These are phyloP conservation scores for Ophiodon elongatus DNA, from an alignment of 2,113 vertebrate species.

Conservation along the genomic window DNA sequence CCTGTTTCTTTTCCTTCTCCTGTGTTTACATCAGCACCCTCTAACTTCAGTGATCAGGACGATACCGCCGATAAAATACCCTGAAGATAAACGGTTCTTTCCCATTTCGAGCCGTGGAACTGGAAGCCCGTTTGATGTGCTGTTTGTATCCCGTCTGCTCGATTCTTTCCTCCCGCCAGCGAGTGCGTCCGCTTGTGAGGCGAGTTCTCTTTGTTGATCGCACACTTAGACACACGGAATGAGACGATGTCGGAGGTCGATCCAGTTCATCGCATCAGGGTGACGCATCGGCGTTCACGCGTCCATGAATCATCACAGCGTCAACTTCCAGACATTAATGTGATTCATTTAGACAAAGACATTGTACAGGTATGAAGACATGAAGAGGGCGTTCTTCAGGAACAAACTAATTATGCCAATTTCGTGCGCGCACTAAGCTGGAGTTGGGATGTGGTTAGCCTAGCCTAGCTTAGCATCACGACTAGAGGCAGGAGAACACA, in stretches of 20 bases:
- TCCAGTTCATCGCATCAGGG: too few relatives aligned
- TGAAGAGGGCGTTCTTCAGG: neutral
- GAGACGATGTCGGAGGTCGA: neutral
- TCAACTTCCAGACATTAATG: constrained; percentile 1
- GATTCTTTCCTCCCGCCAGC: neutral
- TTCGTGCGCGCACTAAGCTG: neutral
- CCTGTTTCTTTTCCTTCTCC: constrained; percentile 36
- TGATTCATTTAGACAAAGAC: constrained; percentile 14
- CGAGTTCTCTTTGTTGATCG: constrained; percentile 39
- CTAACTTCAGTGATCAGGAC: neutral
- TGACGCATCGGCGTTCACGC: constrained; percentile 2
- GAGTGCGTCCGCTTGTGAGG: constrained; percentile 17
- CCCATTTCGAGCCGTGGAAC: constrained; percentile 10
- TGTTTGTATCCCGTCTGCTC: constrained; percentile 4
- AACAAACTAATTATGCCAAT: neutral
- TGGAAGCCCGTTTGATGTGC: neutral
- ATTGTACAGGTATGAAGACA: neutral
- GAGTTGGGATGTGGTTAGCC: neutral
- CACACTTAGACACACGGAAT: neutral
- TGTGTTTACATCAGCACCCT: constrained; percentile 22
- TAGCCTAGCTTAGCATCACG: constrained; percentile 12
- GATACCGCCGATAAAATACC: neutral
- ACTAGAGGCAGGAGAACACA: neutral
- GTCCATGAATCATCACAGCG: constrained; percentile 36
- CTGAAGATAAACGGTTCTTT: constrained; percentile 3